Evolutionary conservation across 2,113 vertebrate genomes (phyloP), one percentile per base, ranked within the genome.

Genomic region (Cyprinodon variegatus): DNA sequence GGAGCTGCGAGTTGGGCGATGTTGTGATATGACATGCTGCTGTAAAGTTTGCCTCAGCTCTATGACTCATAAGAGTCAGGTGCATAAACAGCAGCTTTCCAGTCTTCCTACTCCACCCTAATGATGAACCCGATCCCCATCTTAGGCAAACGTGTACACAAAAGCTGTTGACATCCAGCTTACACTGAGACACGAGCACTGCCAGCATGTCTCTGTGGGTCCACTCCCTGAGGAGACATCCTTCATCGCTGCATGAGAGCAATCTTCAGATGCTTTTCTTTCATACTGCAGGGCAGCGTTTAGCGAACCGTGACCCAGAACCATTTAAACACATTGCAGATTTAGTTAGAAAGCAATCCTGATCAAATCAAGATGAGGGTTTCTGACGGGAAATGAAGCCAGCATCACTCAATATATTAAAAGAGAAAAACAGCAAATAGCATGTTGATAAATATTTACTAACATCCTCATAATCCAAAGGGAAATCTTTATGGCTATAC

Each of bases 181-280:
- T 69, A 76, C 63, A 76, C 83, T 17, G 65, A 14, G 57, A 76
- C 74, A 71, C 61, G 46, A 84, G 63, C 63, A 65, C 46, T 39
- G 60, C 64, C 78, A 77, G 17, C 60, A 82, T 71, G 20, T 74
- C 63, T 53, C 61, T 29, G 29, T 14, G 29, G 46, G 60, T 60
- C 53, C 53, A 57, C 40, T 41, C 72, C 46, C 79, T 6, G 15
- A 63, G 37, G 76, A 53, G 72, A 71, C 40, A 62, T 22, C 50
- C 72, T 65, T 68, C 68, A 40, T 61, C 10, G 62, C 63, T 74
- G 82, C 72, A 73, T 74, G 70, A 88, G 65, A 70, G 68, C 89
- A 93, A 91, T 90, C 83, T 85, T 87, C 73, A 83, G 76, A 91
- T 91, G 82, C 78, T 91, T 87, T 76, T 89, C 81, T 85, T 75